Evolutionary conservation across 2,797 vertebrate species (phyloP).

Genomic region (Anomalospiza imberbis): DNA sequence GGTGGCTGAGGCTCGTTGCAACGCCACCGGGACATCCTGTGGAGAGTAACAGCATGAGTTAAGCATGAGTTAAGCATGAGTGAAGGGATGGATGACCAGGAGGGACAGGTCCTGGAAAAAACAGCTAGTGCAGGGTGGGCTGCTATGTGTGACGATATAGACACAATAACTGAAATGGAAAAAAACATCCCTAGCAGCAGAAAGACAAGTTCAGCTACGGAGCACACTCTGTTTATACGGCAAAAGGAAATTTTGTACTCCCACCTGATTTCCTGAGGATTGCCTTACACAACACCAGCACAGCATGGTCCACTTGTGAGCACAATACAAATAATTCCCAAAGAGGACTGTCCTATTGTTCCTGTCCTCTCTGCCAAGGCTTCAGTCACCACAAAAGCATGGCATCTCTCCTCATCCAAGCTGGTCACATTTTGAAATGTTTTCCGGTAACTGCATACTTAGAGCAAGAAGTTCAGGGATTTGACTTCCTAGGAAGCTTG

Average conservation of each 20-base stretch:
- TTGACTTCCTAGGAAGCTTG: not conserved
- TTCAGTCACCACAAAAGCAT: slow-evolving; percentile 25
- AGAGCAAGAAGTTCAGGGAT: slow-evolving; percentile 2
- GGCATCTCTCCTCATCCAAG: slow-evolving; percentile 3
- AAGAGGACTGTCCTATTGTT: not conserved
- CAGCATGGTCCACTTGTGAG: not conserved
- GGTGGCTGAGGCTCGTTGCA: not conserved
- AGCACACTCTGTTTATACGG: not conserved
- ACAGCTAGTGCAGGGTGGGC: not conserved
- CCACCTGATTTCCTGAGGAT: slow-evolving; percentile 34
- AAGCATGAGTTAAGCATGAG: no score
- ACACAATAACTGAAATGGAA: not conserved
- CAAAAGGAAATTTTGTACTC: not conserved
- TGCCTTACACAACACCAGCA: slow-evolving; percentile 15
- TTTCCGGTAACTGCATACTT: slow-evolving; percentile 6
- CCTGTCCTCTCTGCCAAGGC: not conserved
- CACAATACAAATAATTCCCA: not conserved
- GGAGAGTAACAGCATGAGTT: not conserved
- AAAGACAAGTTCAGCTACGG: slow-evolving; percentile 2
- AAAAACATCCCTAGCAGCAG: not conserved
- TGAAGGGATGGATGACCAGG: not conserved
- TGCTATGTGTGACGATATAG: not conserved
- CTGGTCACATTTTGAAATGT: slow-evolving; percentile 41
- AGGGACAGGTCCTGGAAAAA: not conserved
- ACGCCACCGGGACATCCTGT: not conserved